Percentiles rank a stretch among this genome's conserved stretches.
phyloP scores from a whole-genome alignment of 2,797 vertebrate genomes.

The Macropodus opercularis region DNA sequence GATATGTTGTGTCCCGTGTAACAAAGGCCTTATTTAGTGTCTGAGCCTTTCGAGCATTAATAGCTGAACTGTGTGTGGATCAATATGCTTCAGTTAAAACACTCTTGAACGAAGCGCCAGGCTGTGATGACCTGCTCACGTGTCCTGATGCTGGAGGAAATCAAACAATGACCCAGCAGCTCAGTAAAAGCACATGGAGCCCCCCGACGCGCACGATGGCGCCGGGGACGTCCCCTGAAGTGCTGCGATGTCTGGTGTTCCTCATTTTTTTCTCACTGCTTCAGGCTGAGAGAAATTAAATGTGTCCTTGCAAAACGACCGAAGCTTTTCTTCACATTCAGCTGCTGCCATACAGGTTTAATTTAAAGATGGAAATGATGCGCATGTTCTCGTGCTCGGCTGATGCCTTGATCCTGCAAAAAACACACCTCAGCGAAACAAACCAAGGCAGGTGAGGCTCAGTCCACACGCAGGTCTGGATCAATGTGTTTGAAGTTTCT shows the following conservation, averaged over 20 bases:
- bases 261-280: conserved; percentile 8
- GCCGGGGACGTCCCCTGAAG: conserved; percentile 35
- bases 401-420: neutral
- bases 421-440: neutral
- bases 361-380: neutral
- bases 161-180: conserved; percentile 46
- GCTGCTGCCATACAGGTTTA: conserved; percentile 9
- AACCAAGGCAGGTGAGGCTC: neutral
- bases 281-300: conserved; percentile 40
- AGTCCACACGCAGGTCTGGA: neutral
- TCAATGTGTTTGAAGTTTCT: neutral
- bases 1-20: neutral
- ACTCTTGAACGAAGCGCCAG: neutral
- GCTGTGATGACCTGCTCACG: conserved; percentile 28
- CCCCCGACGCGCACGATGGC: conserved; percentile 49
- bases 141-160: conserved; percentile 40
- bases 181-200: no score
- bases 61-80: no score
- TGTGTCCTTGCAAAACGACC: conserved; percentile 40
- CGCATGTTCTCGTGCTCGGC: neutral
- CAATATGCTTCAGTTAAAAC: no score
- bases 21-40: neutral
- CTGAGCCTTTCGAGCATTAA: neutral
- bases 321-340: conserved; percentile 29
- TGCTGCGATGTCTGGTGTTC: conserved; percentile 7